Evolutionary conservation across 2,888 invertebrate genomes (phyloP).

Genomic region (Philonicus albiceps): DNA sequence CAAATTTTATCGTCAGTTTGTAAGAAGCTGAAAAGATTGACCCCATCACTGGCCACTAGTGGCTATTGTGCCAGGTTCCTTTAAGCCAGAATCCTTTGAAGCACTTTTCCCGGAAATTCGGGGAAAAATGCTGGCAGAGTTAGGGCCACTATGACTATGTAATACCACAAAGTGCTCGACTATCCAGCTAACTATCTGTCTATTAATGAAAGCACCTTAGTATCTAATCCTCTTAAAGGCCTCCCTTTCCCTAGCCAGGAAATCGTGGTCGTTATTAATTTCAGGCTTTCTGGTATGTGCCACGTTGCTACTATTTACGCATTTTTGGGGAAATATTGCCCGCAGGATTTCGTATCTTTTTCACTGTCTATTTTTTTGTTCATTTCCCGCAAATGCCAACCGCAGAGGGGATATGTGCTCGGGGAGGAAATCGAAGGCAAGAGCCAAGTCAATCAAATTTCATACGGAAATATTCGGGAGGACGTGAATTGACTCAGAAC

Average conservation of each 20-base stretch:
- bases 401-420: not conserved
- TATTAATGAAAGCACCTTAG: not conserved
- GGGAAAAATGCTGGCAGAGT: not conserved
- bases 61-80: not conserved
- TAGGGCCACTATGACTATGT: not conserved
- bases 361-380: not conserved
- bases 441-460: slow-evolving; percentile 15
- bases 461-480: slow-evolving; percentile 18
- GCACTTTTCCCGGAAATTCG: not conserved
- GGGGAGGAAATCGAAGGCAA: not conserved
- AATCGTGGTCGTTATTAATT: not conserved
- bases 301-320: not conserved
- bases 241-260: not conserved
- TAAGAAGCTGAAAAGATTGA: slow-evolving; percentile 18
- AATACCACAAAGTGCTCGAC: not conserved
- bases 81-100: not conserved
- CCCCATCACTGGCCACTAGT: not conserved
- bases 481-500: slow-evolving; percentile 23
- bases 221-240: not conserved
- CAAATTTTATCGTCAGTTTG: not conserved
- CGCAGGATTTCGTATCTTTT: not conserved
- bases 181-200: not conserved
- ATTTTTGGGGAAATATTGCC: not conserved
- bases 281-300: not conserved
- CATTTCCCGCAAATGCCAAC: not conserved